These are phyloP conservation scores for Geococcyx californianus DNA, from an alignment of 2,113 vertebrate genomes.

Conservation along the genomic window DNA sequence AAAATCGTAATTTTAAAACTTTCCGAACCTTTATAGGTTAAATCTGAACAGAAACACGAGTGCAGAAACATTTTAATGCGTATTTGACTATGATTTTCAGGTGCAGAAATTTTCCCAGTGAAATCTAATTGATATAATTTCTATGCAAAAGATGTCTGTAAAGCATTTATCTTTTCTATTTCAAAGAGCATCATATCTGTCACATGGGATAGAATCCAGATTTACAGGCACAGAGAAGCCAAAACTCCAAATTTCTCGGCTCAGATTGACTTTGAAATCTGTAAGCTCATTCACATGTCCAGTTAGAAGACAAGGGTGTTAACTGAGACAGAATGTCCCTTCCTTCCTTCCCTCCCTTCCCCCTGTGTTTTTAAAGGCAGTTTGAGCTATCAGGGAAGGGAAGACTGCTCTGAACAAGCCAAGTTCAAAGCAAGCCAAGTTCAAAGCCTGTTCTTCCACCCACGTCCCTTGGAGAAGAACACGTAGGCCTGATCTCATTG, in stretches of 20 bases:
- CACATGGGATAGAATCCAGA: slow-evolving; percentile 21
- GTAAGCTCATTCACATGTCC: not conserved
- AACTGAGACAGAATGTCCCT: not conserved
- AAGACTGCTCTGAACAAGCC: not conserved
- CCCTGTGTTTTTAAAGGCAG: not conserved
- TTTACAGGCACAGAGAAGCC: slow-evolving; percentile 9
- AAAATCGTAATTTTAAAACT: slow-evolving; percentile 62
- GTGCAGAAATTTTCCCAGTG: slow-evolving; percentile 66
- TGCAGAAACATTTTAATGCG: slow-evolving; percentile 61
- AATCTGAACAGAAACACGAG: slow-evolving; percentile 59
- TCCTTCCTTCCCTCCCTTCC: not conserved
- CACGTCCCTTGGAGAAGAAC: not conserved
- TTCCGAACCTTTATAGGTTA: slow-evolving; percentile 62
- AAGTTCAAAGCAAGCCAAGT: not conserved
- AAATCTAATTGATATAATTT: slow-evolving; percentile 68
- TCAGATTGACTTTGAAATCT: slow-evolving; percentile 1
- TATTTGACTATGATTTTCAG: slow-evolving; percentile 64
- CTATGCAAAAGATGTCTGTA: slow-evolving; percentile 66
- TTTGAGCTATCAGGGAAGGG: not conserved
- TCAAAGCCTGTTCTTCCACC: not conserved
- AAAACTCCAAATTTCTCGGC: slow-evolving; percentile 1
- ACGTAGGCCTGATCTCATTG: not conserved
- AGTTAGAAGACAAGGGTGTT: not conserved
- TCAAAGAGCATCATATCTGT: slow-evolving; percentile 47
- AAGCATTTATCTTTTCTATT: slow-evolving; percentile 62